Base-by-base conservation (phyloP, 2,888 invertebrate species). In the Hipparchia sbordonii region DNA sequence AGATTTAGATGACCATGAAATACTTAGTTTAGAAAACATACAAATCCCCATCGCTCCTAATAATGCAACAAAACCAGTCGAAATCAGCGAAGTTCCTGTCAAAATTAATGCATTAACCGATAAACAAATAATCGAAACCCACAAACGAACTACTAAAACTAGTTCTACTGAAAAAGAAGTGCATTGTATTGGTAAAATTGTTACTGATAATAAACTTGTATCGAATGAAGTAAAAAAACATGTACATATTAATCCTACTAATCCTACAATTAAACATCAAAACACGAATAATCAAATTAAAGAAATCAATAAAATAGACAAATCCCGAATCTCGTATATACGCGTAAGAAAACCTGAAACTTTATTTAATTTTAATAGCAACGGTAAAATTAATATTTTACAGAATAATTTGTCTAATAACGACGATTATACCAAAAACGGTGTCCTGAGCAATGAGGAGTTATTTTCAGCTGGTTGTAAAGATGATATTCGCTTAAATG, bases 1-100 rank as follows among this genome's bases (percentile, higher is more conserved):
- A 8, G 69, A 74, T 54, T 51, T 75, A n/a, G 59, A 62, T 12
- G 78, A 79, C n/a, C 73, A 72, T 23, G 75, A 77, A 9, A 57
- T 75, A 7, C 46, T 75, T 2, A 73, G 70, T 66, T 74, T 79
- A 13, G 79, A 79, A 73, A 79, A 78, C 46, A 74, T 79, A 0
- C 62, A 77, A 39, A 79, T 79, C 69, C 79, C 79, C 2, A 74
- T 77, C 0, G 74, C 74, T 5, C 51, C 13, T 46, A 60, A 61
- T 10, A 48, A 52, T 1, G 52, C 9, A 46, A 59, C 23, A 57
- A 57, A 46, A 48, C 48, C 63, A n/a, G 5, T 3, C 6, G 7
- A 59, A 59, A 23, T 23, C n/a, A 59, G 51, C 9, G 10, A 51
- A 51, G 39, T 9, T n/a, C n/a, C n/a, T 13, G 13, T 56, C n/a